A percentile compares a stretch with the other conserved stretches of the same genome.
These are phyloP conservation scores for Hydrozoanthus tunicans DNA, from an alignment of 64 coral and sea anemone species.

Conservation along the genomic window DNA sequence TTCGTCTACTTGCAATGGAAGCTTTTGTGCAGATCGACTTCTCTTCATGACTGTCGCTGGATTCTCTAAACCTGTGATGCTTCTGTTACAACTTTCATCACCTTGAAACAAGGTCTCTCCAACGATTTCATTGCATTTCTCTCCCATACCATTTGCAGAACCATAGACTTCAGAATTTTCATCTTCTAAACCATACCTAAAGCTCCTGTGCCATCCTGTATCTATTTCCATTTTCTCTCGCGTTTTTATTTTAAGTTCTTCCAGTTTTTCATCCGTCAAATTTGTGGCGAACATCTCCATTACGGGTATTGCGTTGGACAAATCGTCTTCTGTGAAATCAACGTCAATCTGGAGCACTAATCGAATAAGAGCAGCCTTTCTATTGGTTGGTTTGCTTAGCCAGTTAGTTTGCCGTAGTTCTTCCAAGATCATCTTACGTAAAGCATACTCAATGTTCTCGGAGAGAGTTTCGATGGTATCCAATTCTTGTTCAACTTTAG, in stretches of 20 bases:
- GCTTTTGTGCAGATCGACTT: constrained; percentile 1
- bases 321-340: constrained; percentile 73
- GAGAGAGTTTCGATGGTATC: constrained; percentile 48
- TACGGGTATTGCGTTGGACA: constrained; percentile 53
- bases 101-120: neutral
- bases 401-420: constrained; percentile 74
- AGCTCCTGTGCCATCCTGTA: neutral
- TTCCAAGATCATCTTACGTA: constrained; percentile 60
- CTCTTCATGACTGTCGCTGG: neutral
- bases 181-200: neutral
- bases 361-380: constrained; percentile 50
- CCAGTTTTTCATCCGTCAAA: constrained; percentile 26
- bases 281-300: constrained; percentile 45
- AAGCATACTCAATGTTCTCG: constrained; percentile 61
- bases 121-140: neutral
- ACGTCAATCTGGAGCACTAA: constrained; percentile 15
- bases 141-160: neutral
- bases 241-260: neutral
- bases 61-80: neutral
- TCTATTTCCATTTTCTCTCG: neutral
- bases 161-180: neutral
- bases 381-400: constrained; percentile 48
- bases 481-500: constrained; percentile 58
- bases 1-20: neutral
- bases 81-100: neutral